Base-by-base conservation (phyloP, 2,888 invertebrate species). In the Gnatocerus cornutus region DNA sequence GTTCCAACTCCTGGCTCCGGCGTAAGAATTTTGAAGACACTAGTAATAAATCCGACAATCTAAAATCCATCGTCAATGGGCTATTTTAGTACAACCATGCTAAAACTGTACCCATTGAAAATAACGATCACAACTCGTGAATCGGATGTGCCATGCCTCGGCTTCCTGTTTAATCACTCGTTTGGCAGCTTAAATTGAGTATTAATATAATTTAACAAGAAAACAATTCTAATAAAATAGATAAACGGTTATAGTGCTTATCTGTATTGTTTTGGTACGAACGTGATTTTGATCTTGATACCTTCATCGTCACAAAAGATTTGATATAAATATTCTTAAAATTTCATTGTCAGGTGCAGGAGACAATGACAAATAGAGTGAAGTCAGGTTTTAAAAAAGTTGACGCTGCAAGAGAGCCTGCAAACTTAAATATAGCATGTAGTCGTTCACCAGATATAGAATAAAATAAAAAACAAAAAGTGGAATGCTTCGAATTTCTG, bases 361-460 rank as follows among this genome's bases (percentile, higher is more conserved):
- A 37, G 61, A 48, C 61, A 48, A 37, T 50, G 50, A 61, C 48
- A 61, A 61, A 61, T 61, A 39, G 37, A 61, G 50, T 61, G 37
- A 56, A 61, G 50, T 48, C 61, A 61, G 37, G 39, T 33, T 64
- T 52, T 45, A 53, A 55, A 53, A 64, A 64, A 43, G 41, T 56
- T 27, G 10, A 63, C 41, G 59, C 52, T 55, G 65, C 65, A 56
- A 65, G 59, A 33, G 66, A 67, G 52, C 27, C 64, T 45, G 43
- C 53, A 33, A 37, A 43, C 29, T 46, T 70, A 70, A 66, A 41
- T 41, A 66, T 69, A 70, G 61, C 61, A 29, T 53, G 37, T 12
- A 68, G 39, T 56, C 61, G 63, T 50, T n/a, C 55, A 59, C 58
- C 53, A 46, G 48, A 64, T 63, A 64, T 50, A 68, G 62, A 65